These are phyloP conservation scores for Hymenopus coronatus DNA, from an alignment of 2,888 invertebrate genomes.

Conservation along the genomic window DNA sequence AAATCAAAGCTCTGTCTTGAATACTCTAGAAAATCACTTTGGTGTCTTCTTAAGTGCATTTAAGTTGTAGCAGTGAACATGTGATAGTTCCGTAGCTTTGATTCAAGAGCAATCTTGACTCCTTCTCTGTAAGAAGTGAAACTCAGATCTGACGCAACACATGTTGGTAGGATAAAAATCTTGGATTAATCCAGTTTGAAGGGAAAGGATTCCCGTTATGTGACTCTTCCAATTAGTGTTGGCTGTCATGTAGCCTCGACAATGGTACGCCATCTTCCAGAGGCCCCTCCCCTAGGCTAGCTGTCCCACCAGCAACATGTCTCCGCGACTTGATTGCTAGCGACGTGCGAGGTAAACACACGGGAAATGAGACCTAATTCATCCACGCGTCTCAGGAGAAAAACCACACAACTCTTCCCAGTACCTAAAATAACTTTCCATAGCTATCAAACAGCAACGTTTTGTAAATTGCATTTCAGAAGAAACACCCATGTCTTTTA, in stretches of 20 bases:
- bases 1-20: too few species aligned
- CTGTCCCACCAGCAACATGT: not conserved
- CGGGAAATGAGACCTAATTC: conserved; percentile 6
- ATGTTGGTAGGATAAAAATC: not conserved
- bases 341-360: conserved; percentile 1
- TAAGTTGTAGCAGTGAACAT: too few species aligned
- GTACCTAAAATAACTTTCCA: too few species aligned
- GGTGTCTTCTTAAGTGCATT: too few species aligned
- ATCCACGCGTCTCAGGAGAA: not conserved
- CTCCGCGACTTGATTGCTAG: not conserved
- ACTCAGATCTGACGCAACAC: too few species aligned
- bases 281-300: not conserved
- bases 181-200: not conserved
- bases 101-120: too few species aligned
- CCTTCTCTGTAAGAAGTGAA: too few species aligned
- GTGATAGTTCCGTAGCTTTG: too few species aligned
- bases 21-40: too few species aligned
- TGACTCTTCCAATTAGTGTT: not conserved
- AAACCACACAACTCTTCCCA: not conserved
- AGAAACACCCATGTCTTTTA: too few species aligned
- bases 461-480: too few species aligned
- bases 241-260: not conserved
- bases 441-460: too few species aligned
- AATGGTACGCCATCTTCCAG: not conserved
- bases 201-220: not conserved